phyloP scores from a whole-genome alignment of 2,113 vertebrate genomes.

The Megaleporinus macrocephalus region DNA sequence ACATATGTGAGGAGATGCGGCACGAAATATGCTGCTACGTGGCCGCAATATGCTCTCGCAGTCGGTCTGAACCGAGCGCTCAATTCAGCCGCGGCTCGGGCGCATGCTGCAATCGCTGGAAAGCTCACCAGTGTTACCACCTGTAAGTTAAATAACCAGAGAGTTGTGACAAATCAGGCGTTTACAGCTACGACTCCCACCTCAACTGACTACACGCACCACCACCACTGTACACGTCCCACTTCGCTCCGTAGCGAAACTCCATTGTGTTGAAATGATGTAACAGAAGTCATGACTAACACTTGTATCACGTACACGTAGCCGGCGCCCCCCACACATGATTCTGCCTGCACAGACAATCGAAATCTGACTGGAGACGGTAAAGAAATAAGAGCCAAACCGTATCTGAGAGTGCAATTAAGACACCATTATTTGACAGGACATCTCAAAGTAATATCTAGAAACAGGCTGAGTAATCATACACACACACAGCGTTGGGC shows the following conservation, averaged over 20 bases:
- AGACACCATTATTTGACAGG: background rate
- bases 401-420: background rate
- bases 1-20: too few relatives aligned
- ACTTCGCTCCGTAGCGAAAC: background rate
- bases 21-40: too few relatives aligned
- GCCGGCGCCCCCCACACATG: too few relatives aligned
- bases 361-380: too few relatives aligned
- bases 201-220: background rate
- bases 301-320: too few relatives aligned
- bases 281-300: background rate
- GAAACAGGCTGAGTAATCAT: background rate
- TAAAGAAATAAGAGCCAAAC: background rate
- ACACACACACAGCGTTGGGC: background rate
- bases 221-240: background rate
- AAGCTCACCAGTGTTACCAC: background rate
- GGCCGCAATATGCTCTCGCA: too few relatives aligned
- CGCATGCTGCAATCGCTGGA: too few relatives aligned
- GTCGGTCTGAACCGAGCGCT: too few relatives aligned
- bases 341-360: too few relatives aligned
- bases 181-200: too few relatives aligned
- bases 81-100: too few relatives aligned
- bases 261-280: background rate
- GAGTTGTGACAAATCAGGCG: background rate
- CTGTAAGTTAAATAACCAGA: too few relatives aligned
- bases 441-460: background rate